A percentile compares a stretch with the other conserved stretches of the same genome.
Evolutionary conservation across 2,797 vertebrate species (phyloP).

Genomic region (Tolypeutes matacus): DNA sequence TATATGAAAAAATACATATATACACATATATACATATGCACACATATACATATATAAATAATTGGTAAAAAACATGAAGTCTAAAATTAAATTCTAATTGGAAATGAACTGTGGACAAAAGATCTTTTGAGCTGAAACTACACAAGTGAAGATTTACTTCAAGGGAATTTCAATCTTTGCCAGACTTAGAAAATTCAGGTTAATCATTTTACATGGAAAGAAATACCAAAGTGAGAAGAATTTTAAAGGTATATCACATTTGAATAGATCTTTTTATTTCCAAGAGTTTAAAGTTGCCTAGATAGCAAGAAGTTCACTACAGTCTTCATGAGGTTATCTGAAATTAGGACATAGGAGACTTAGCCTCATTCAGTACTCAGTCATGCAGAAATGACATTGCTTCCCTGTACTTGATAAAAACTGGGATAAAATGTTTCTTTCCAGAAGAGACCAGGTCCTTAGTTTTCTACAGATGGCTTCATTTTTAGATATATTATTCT

Average conservation of each 20-base stretch:
- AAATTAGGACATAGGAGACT: conserved; percentile 62
- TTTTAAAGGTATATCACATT: conserved; percentile 59
- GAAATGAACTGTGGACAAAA: conserved; percentile 62
- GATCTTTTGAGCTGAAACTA: conserved; percentile 49
- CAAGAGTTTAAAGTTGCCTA: conserved; percentile 49
- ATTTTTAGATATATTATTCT: conserved; percentile 45
- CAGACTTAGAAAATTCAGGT: conserved; percentile 70
- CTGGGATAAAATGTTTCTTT: conserved; percentile 44
- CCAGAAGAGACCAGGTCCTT: neutral
- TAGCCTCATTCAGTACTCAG: conserved; percentile 33
- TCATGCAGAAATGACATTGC: conserved; percentile 14
- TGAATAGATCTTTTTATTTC: conserved; percentile 64
- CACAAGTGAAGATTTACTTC: conserved; percentile 70
- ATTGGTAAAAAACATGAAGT: conserved; percentile 57
- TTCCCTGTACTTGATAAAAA: conserved; percentile 39
- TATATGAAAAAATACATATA: too few species aligned
- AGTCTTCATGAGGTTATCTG: conserved; percentile 58
- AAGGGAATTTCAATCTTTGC: conserved; percentile 66
- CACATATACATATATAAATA: neutral
- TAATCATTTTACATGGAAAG: conserved; percentile 62
- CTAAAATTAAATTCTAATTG: conserved; percentile 67
- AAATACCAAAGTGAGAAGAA: conserved; percentile 64
- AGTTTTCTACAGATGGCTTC: conserved; percentile 53
- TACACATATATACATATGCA: neutral
- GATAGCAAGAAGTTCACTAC: conserved; percentile 26